Evolutionary conservation across 64 coral and sea anemone genomes (phyloP).

Genomic region (Pocillopora verrucosa): DNA sequence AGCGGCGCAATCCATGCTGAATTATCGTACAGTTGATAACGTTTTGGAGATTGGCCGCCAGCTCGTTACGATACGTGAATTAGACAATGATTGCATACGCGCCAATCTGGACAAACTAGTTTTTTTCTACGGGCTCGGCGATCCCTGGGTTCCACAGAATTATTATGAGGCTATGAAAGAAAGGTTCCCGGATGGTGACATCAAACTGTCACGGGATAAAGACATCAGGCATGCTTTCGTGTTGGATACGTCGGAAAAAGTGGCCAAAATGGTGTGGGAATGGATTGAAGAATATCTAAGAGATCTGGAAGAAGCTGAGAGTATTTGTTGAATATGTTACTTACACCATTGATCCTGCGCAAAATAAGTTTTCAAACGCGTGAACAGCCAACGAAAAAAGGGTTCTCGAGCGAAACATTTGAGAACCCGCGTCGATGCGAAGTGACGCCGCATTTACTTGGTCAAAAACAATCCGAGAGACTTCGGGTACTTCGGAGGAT

Average conservation of each 20-base stretch:
- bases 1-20: conserved; percentile 57
- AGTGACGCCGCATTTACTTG: not conserved
- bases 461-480: not conserved
- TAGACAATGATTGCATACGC: conserved; percentile 57
- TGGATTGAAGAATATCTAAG: conserved; percentile 56
- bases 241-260: conserved; percentile 75
- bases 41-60: conserved; percentile 81
- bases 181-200: conserved; percentile 70
- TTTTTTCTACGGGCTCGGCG: conserved; percentile 84
- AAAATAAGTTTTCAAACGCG: no score
- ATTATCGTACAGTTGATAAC: conserved; percentile 73
- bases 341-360: no score
- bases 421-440: no score
- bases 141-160: conserved; percentile 80
- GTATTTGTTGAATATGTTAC: not conserved
- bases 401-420: no score
- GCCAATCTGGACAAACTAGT: conserved; percentile 82
- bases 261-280: conserved; percentile 84
- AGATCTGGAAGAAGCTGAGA: not conserved
- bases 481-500: not conserved
- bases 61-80: conserved; percentile 60
- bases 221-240: conserved; percentile 90
- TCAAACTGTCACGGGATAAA: conserved; percentile 70
- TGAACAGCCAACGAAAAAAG: no score
- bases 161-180: conserved; percentile 85